Evolutionary conservation across 2,888 invertebrate species (phyloP).

Genomic region (Carcina quercana): DNA sequence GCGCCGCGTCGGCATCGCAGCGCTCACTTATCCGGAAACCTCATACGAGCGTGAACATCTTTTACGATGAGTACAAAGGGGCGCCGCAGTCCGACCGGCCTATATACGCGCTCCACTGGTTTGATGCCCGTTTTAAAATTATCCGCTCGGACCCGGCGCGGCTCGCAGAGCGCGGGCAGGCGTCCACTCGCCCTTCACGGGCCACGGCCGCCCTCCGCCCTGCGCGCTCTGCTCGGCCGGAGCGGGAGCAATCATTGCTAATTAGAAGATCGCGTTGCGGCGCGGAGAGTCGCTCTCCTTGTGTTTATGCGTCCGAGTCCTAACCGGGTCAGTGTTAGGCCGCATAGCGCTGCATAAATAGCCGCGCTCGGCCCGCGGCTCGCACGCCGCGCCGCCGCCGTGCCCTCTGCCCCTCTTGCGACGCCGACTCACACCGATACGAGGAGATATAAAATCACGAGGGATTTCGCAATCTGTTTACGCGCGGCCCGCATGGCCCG

Average conservation of each 20-base stretch:
- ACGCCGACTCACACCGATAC: slow-evolving; percentile 24
- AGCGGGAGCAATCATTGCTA: slow-evolving; percentile 20
- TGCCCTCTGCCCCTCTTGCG: slow-evolving; percentile 19
- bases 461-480: slow-evolving; percentile 56
- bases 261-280: slow-evolving; percentile 21
- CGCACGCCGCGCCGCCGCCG: slow-evolving; percentile 16
- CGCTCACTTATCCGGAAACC: slow-evolving; percentile 65
- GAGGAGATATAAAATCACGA: slow-evolving; percentile 35
- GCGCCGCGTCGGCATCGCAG: slow-evolving; percentile 36
- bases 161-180: slow-evolving; percentile 58
- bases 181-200: slow-evolving; percentile 68
- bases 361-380: slow-evolving; percentile 32
- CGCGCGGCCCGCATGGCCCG: slow-evolving; percentile 35
- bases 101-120: slow-evolving; percentile 63
- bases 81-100: slow-evolving; percentile 54
- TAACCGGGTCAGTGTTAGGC: slow-evolving; percentile 73
- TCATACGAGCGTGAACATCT: slow-evolving; percentile 31
- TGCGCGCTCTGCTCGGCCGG: slow-evolving; percentile 13
- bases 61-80: slow-evolving; percentile 57
- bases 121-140: slow-evolving; percentile 67
- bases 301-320: slow-evolving; percentile 55
- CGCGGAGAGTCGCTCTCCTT: slow-evolving; percentile 43
- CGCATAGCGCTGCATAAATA: slow-evolving; percentile 68
- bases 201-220: slow-evolving; percentile 41
- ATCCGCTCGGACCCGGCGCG: slow-evolving; percentile 54